Percentiles rank a stretch among this genome's conserved stretches.
These are phyloP conservation scores for Paralichthys olivaceus DNA, from an alignment of 2,113 vertebrate species.

Conservation along the genomic window DNA sequence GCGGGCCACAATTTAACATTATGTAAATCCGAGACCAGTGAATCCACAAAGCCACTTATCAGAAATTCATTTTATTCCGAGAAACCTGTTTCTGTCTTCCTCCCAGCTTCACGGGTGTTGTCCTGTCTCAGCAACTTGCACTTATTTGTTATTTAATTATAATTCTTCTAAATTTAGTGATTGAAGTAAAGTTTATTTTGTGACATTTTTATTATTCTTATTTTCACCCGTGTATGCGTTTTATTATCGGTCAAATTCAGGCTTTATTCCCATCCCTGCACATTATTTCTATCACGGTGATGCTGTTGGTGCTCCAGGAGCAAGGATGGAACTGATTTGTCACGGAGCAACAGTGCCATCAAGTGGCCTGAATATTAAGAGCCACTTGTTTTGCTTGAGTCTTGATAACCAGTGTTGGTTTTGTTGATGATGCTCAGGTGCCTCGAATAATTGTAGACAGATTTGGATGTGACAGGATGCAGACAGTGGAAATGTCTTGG, in stretches of 20 bases:
- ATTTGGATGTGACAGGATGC: background rate
- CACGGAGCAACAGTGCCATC: slow-evolving; percentile 89
- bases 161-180: background rate
- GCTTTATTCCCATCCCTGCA: slow-evolving; percentile 62
- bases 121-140: slow-evolving; percentile 7
- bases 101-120: slow-evolving; percentile 44
- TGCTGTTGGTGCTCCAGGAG: slow-evolving; percentile 22
- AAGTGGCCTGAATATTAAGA: slow-evolving; percentile 77
- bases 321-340: slow-evolving; percentile 16
- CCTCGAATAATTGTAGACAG: slow-evolving; percentile 11
- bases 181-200: slow-evolving; percentile 37
- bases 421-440: slow-evolving; percentile 57
- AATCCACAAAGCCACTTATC: slow-evolving; percentile 10
- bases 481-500: background rate
- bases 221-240: slow-evolving; percentile 46
- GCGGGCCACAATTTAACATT: background rate
- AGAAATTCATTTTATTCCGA: slow-evolving; percentile 30
- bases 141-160: slow-evolving; percentile 5
- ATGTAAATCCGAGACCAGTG: background rate
- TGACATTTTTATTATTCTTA: background rate
- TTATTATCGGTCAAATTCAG: slow-evolving; percentile 52
- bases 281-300: slow-evolving; percentile 43
- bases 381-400: slow-evolving; percentile 48
- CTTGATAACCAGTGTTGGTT: slow-evolving; percentile 10
- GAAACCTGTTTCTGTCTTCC: slow-evolving; percentile 20